Percentiles rank a stretch among this genome's conserved stretches.
These are phyloP conservation scores for Cryptosula pallasiana DNA, from an alignment of 2,888 invertebrate genomes.

Conservation along the genomic window DNA sequence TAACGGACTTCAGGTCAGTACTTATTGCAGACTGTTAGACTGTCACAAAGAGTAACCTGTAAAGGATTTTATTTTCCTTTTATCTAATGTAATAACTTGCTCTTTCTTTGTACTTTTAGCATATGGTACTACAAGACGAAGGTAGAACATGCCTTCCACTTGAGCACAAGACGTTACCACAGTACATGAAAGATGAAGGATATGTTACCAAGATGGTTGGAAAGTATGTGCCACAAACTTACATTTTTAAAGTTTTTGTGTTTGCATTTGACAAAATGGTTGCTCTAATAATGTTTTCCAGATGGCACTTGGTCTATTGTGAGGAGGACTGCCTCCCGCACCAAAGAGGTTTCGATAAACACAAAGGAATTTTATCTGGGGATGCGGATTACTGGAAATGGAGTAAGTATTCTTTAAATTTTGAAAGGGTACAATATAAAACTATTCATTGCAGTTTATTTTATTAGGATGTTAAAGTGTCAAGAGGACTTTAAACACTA, in stretches of 20 bases:
- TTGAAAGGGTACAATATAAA: too few species aligned
- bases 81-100: too few species aligned
- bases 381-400: not conserved
- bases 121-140: not conserved
- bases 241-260: too few species aligned
- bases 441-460: too few species aligned
- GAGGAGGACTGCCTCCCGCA: not conserved
- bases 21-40: not conserved
- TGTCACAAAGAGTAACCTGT: too few species aligned
- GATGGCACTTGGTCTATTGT: not conserved
- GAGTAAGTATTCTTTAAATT: too few species aligned
- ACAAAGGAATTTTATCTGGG: not conserved
- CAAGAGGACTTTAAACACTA: too few species aligned
- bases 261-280: not conserved
- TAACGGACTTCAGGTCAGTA: not conserved
- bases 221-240: too few species aligned
- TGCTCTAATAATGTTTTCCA: not conserved
- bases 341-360: not conserved
- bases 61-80: too few species aligned
- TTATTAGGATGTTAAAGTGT: too few species aligned
- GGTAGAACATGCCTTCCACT: not conserved
- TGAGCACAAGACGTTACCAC: not conserved
- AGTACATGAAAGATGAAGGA: not conserved
- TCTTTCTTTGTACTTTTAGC: too few species aligned
- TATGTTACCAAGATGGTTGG: not conserved